These are phyloP conservation scores for Saturnia pavonia DNA, from an alignment of 2,888 invertebrate genomes.

Conservation along the genomic window DNA sequence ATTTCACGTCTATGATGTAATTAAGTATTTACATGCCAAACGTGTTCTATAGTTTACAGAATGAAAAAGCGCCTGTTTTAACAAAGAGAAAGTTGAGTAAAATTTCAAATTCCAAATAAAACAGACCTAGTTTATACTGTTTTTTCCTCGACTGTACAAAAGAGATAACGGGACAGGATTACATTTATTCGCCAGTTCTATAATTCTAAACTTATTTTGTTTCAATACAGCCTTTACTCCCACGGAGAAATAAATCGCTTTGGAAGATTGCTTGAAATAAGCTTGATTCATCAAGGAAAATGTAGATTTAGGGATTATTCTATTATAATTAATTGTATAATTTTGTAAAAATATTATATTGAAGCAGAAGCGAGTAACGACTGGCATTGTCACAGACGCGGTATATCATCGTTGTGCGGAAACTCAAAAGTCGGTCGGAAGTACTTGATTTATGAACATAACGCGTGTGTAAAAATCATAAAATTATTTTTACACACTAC, in stretches of 20 bases:
- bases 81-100: constrained; percentile 1
- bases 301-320: neutral
- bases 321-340: neutral
- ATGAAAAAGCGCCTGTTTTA: neutral
- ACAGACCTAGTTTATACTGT: neutral
- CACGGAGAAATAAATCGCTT: too few relatives aligned
- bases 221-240: too few relatives aligned
- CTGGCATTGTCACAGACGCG: constrained; percentile 70
- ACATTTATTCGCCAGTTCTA: too few relatives aligned
- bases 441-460: constrained; percentile 74
- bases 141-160: too few relatives aligned
- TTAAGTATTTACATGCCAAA: neutral
- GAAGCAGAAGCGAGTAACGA: constrained; percentile 44
- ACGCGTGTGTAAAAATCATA: constrained; percentile 69
- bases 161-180: too few relatives aligned
- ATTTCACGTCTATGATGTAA: neutral
- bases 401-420: constrained; percentile 71
- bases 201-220: too few relatives aligned
- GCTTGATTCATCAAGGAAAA: neutral
- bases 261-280: too few relatives aligned
- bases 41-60: neutral
- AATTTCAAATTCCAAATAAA: neutral
- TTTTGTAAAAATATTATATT: neutral
- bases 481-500: constrained; percentile 61
- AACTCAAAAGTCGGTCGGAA: constrained; percentile 75